These are phyloP conservation scores for Callosobruchus maculatus DNA, from an alignment of 2,888 invertebrate genomes.

Conservation along the genomic window DNA sequence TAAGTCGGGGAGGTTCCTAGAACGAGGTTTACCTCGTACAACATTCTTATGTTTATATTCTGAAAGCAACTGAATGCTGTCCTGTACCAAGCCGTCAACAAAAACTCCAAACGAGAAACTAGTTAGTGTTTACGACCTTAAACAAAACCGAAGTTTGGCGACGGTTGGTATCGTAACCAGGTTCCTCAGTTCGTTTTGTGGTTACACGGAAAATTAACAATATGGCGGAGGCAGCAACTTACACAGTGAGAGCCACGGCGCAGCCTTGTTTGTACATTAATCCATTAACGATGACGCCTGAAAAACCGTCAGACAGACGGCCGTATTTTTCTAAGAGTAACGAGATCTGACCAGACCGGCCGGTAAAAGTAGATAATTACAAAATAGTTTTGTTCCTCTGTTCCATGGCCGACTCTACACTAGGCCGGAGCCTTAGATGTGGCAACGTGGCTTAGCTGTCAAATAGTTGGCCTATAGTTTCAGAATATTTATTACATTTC, in stretches of 20 bases:
- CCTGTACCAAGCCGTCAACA: background rate
- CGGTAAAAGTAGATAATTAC: background rate
- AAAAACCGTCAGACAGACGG: background rate
- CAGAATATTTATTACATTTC: too few relatives aligned
- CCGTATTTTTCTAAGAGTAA: background rate
- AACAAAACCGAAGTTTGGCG: background rate
- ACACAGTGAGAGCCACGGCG: background rate
- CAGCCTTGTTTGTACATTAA: background rate
- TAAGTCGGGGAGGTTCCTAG: too few relatives aligned
- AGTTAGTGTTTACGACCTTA: background rate
- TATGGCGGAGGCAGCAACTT: background rate
- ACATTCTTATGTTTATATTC: too few relatives aligned
- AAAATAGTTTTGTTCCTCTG: background rate
- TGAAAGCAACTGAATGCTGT: background rate
- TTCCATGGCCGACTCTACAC: too few relatives aligned
- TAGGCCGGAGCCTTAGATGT: too few relatives aligned
- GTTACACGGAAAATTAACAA: background rate
- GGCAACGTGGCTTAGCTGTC: too few relatives aligned
- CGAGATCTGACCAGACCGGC: background rate
- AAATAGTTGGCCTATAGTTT: too few relatives aligned
- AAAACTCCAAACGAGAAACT: background rate
- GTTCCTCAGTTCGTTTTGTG: background rate
- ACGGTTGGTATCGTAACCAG: background rate
- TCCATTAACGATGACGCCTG: background rate
- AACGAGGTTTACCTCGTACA: too few relatives aligned